Evolutionary conservation across 35 echinoderm and acorn worm species (phyloP), one percentile per base, ranked within the genome.

Genomic region (Diadema setosum): DNA sequence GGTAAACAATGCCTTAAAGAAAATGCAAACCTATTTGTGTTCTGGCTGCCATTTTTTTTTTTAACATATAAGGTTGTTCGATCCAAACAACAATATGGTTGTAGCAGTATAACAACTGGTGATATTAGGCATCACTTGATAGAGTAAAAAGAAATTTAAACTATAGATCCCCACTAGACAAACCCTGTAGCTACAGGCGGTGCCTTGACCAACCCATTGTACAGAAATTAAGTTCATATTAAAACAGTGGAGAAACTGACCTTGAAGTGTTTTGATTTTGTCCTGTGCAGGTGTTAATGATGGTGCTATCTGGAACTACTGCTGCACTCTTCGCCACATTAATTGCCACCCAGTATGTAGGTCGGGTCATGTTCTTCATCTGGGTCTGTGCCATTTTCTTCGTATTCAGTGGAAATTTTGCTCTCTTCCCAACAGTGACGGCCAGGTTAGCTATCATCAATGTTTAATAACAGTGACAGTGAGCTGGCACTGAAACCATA

Each of bases 381-480:
- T 97, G 94, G 94, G 69, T 97, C 17, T 97, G 89, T 85, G 85
- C 52, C 39, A 81, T 97, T 29, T 97, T 97, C 75, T 93, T 97
- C 43, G 86, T 70, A 25, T 93, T 97, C 42, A 86, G 86, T 32
- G 94, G 94, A 5, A 97, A 93, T 64, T 97, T 93, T 87, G 90
- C 86, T 9, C 87, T 97, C 16, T 97, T 97, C 42, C 94, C 94
- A 24, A 92, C 94, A 21, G 94, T 87, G 23, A 90, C 87, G 44
- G 86, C 94, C 6, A 97, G 94, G 94, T 97, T 90, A 93, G 75
- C n/a, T n/a, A n/a, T n/a, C n/a, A n/a, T n/a, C n/a, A n/a, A n/a
- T n/a, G n/a, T n/a, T n/a, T n/a, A n/a, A n/a, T n/a, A n/a, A n/a
- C n/a, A n/a, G n/a, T n/a, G n/a, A n/a, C n/a, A n/a, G n/a, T n/a